phyloP scores from a whole-genome alignment of 2,888 invertebrate genomes.

The Drosophila prostipennis region DNA sequence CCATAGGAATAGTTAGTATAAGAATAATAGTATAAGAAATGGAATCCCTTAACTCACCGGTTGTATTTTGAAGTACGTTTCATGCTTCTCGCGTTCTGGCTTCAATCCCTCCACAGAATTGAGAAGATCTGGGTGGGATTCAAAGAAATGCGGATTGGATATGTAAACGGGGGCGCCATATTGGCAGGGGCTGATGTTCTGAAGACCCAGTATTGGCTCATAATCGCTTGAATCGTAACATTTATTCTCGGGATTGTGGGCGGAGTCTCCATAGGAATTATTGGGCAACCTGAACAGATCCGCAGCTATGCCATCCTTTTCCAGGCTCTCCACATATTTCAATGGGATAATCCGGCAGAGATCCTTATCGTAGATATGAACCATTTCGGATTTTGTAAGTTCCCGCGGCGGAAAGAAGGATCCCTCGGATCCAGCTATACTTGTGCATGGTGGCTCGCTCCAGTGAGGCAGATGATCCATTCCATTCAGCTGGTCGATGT shows the following conservation, averaged over 20 bases:
- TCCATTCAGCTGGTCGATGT: constrained; percentile 91
- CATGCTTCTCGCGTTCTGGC: constrained; percentile 89
- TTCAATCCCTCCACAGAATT: constrained; percentile 89
- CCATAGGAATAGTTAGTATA: no score
- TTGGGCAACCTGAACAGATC: constrained; percentile 90
- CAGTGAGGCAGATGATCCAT: constrained; percentile 90
- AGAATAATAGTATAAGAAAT: no score
- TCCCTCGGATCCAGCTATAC: constrained; percentile 90
- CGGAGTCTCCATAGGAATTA: constrained; percentile 88
- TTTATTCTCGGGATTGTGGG: constrained; percentile 88
- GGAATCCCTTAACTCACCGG: constrained; percentile 89
- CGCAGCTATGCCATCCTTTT: constrained; percentile 90
- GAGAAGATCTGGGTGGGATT: constrained; percentile 89
- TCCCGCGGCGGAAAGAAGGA: constrained; percentile 93
- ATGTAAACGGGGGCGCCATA: constrained; percentile 95
- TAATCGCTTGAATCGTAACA: constrained; percentile 88
- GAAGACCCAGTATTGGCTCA: constrained; percentile 90
- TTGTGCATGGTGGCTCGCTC: constrained; percentile 90
- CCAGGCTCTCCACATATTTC: constrained; percentile 88
- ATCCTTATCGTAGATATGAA: constrained; percentile 94
- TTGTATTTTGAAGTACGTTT: constrained; percentile 93
- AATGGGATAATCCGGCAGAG: constrained; percentile 92
- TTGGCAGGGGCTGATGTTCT: constrained; percentile 94
- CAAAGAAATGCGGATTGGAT: constrained; percentile 95
- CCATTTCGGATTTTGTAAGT: constrained; percentile 88